A percentile compares a stretch with the other conserved stretches of the same genome.
phyloP scores from a whole-genome alignment of 2,113 vertebrate species.

The Prunella fulvescens region DNA sequence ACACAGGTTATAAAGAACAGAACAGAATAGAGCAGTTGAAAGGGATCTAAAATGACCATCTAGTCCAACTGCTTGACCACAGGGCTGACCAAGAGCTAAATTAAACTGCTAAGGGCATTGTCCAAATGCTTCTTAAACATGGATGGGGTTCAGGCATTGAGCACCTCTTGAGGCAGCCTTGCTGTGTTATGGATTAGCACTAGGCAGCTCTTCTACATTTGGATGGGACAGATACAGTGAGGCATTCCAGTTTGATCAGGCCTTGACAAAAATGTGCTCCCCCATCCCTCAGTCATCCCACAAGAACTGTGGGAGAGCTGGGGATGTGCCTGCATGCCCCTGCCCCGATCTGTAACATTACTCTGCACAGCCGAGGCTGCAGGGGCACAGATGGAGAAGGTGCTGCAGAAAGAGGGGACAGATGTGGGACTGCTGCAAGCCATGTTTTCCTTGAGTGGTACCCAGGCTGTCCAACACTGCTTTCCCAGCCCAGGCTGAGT shows the following conservation, averaged over 20 bases:
- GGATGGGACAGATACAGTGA: background rate
- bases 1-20: background rate
- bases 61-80: background rate
- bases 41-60: background rate
- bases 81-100: background rate
- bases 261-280: background rate
- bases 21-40: background rate
- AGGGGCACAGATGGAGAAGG: background rate
- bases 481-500: background rate
- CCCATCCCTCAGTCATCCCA: background rate
- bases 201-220: background rate
- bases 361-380: rapidly evolving
- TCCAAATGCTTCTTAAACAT: background rate
- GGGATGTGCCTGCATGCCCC: background rate
- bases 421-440: background rate
- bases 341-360: background rate
- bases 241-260: too few species aligned
- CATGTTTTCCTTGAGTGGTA: background rate
- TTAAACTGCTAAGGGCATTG: background rate
- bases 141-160: rapidly evolving
- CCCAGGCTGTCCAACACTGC: background rate
- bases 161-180: background rate
- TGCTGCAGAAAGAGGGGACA: background rate
- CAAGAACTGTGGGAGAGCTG: background rate
- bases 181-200: background rate